phyloP scores from a whole-genome alignment of 2,113 vertebrate genomes.

The Astur gentilis region DNA sequence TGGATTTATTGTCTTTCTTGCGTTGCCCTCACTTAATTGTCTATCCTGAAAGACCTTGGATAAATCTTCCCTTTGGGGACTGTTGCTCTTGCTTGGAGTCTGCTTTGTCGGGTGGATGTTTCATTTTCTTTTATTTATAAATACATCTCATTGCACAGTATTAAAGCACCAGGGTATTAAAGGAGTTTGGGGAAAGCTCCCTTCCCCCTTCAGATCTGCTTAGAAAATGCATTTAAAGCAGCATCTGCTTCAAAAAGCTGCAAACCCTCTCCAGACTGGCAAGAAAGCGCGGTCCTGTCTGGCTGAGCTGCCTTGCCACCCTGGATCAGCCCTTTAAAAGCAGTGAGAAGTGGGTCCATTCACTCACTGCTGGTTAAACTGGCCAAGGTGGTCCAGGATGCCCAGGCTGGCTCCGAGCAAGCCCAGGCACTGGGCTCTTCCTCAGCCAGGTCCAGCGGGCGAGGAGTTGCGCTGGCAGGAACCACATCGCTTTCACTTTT shows the following conservation, averaged over 20 bases:
- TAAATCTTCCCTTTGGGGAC: constrained; percentile 43
- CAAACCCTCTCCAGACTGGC: not conserved
- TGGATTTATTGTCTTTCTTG: constrained; percentile 4
- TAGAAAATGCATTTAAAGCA: not conserved
- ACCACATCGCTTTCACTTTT: not conserved
- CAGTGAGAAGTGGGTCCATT: accelerated
- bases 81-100: not conserved
- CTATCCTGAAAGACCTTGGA: constrained; percentile 38
- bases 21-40: not conserved
- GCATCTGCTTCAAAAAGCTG: not conserved
- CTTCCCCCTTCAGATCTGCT: not conserved
- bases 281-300: accelerated
- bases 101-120: not conserved
- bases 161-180: not conserved
- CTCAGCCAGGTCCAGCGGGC: accelerated
- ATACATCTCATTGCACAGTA: not conserved
- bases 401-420: not conserved
- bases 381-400: not conserved
- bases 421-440: not conserved
- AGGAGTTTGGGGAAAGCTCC: not conserved
- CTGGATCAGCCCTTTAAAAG: accelerated
- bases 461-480: not conserved
- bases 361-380: accelerated
- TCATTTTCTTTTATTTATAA: not conserved
- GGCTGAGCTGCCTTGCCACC: not conserved